Conservation (phyloP, 2,888 invertebrate species). For the Coenonympha glycerion region DNA sequence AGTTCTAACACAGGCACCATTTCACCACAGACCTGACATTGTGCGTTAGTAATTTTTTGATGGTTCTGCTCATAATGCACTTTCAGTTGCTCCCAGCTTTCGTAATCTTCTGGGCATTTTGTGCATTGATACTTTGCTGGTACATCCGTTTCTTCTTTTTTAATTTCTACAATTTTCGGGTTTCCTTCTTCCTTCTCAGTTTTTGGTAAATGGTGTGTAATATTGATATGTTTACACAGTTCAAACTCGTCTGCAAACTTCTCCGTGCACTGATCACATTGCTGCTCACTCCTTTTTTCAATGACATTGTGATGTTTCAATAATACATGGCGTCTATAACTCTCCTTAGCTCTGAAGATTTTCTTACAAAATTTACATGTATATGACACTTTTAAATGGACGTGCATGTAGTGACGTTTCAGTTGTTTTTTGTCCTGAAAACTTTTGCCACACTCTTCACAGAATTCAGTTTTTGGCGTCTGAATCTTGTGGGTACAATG, state of each 20-base stretch:
- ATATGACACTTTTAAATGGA: conserved; percentile 61
- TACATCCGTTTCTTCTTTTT: conserved; percentile 49
- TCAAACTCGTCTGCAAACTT: conserved; percentile 59
- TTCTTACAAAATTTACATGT: conserved; percentile 57
- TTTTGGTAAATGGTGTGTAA: conserved; percentile 36
- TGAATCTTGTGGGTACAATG: conserved; percentile 60
- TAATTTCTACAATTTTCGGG: conserved; percentile 33
- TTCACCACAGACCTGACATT: conserved; percentile 62
- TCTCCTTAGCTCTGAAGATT: conserved; percentile 60
- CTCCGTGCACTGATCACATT: conserved; percentile 55
- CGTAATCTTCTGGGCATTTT: conserved; percentile 51
- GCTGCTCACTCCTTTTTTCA: conserved; percentile 37
- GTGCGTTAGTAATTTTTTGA: conserved; percentile 44
- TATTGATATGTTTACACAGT: conserved; percentile 54
- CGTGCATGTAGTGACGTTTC: conserved; percentile 58
- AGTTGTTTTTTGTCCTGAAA: conserved; percentile 58
- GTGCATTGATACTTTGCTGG: conserved; percentile 55
- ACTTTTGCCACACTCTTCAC: conserved; percentile 57
- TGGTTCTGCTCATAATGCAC: conserved; percentile 56
- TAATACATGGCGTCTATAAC: conserved; percentile 55
- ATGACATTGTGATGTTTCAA: conserved; percentile 49
- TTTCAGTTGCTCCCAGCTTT: conserved; percentile 50
- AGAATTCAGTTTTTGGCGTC: conserved; percentile 53
- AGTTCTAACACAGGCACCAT: conserved; percentile 48
- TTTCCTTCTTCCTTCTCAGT: conserved; percentile 29